These are phyloP conservation scores for Coregonus suidteri DNA, from an alignment of 2,797 vertebrate species.

Conservation along the genomic window DNA sequence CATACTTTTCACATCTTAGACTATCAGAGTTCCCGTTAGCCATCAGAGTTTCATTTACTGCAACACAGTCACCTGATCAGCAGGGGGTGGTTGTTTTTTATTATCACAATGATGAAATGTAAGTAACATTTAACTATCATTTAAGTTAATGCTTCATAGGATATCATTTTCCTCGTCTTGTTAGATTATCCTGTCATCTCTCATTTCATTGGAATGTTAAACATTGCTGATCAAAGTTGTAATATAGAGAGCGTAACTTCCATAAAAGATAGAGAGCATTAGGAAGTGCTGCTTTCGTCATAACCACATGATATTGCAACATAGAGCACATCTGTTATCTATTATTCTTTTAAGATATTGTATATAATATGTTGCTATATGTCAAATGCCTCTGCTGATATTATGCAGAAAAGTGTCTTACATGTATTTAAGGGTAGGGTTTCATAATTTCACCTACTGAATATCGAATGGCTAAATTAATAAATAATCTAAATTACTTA, in stretches of 20 bases:
- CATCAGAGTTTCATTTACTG: background rate
- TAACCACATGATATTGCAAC: background rate
- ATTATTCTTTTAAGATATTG: too few species aligned
- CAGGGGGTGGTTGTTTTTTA: background rate
- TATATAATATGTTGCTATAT: too few species aligned
- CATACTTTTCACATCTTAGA: background rate
- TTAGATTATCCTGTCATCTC: background rate
- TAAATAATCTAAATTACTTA: too few species aligned
- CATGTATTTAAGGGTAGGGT: too few species aligned
- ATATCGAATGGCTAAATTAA: too few species aligned
- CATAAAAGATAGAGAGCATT: background rate
- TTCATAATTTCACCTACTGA: too few species aligned
- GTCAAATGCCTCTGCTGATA: too few species aligned
- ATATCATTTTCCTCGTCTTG: background rate
- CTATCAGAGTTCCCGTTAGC: background rate
- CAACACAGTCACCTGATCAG: background rate
- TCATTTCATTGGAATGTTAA: background rate
- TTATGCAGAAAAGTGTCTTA: too few species aligned
- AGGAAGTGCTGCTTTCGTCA: background rate
- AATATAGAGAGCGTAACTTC: background rate
- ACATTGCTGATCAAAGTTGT: background rate
- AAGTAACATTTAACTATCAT: background rate
- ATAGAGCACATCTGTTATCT: too few species aligned
- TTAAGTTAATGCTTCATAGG: background rate
- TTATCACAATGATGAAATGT: background rate